These are phyloP conservation scores for Lochmaea capreae DNA, from an alignment of 2,888 invertebrate genomes.

Conservation along the genomic window DNA sequence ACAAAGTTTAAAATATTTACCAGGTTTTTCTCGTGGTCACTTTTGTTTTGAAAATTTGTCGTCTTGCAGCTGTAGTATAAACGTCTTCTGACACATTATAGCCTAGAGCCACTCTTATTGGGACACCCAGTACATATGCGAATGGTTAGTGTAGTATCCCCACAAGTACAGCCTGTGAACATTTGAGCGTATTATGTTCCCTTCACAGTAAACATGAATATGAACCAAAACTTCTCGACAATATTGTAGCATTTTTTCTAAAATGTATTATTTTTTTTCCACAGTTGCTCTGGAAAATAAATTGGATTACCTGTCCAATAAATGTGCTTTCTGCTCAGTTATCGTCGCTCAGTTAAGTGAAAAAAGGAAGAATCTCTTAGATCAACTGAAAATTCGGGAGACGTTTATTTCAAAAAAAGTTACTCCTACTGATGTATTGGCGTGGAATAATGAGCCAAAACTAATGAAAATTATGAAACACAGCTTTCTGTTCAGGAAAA, in stretches of 20 bases:
- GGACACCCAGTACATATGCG: too few species aligned
- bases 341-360: constrained; percentile 41
- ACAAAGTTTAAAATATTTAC: too few species aligned
- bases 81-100: too few species aligned
- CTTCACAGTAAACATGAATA: too few species aligned
- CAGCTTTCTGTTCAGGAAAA: constrained; percentile 65
- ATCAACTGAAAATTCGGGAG: constrained; percentile 25
- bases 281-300: constrained; percentile 40
- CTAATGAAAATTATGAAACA: constrained; percentile 68
- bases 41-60: too few species aligned
- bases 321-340: constrained; percentile 45
- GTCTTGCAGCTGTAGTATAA: too few species aligned
- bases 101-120: too few species aligned
- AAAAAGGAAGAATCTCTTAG: constrained; percentile 39
- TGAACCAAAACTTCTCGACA: too few species aligned
- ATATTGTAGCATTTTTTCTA: background rate
- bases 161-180: too few species aligned
- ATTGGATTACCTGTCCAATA: constrained; percentile 34
- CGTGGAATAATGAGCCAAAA: constrained; percentile 69
- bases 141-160: too few species aligned
- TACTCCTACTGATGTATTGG: constrained; percentile 57
- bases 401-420: constrained; percentile 49
- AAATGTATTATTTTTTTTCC: constrained; percentile 8
- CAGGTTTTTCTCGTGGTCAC: too few species aligned
- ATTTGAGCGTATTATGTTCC: too few species aligned